These are phyloP conservation scores for Coptotermes formosanus DNA, from an alignment of 1,140 invertebrate species.

Conservation along the genomic window DNA sequence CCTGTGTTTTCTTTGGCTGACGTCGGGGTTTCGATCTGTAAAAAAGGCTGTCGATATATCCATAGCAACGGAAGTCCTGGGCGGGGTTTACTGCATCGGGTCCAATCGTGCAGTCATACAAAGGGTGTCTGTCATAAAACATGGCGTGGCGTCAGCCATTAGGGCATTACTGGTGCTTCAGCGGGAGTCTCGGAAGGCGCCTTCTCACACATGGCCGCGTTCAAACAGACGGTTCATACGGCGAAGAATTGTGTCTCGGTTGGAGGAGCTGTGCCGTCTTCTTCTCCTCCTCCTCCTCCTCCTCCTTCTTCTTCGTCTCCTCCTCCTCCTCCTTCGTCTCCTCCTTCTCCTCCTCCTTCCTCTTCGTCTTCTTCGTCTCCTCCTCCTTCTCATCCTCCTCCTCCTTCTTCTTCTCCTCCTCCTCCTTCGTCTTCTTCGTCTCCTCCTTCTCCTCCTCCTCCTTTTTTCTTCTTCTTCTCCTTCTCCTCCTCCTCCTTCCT, in stretches of 20 bases:
- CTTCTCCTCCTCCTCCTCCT: too few relatives aligned
- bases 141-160: neutral
- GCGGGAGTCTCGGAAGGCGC: neutral
- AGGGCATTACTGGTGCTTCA: neutral
- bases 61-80: conserved; percentile 7
- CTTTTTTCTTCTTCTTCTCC: too few relatives aligned
- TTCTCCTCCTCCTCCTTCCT: too few relatives aligned
- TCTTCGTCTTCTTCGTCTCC: too few relatives aligned
- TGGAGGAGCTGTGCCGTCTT: neutral
- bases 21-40: neutral
- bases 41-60: neutral
- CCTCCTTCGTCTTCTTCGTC: too few relatives aligned
- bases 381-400: too few relatives aligned
- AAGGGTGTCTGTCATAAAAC: neutral
- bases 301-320: too few relatives aligned
- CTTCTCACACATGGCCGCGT: neutral
- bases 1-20: neutral
- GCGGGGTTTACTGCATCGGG: neutral
- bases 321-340: too few relatives aligned
- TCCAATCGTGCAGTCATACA: conserved; percentile 10
- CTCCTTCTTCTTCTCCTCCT: too few relatives aligned
- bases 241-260: neutral
- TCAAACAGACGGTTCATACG: neutral
- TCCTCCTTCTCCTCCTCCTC: too few relatives aligned
- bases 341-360: too few relatives aligned